Conservation (phyloP, 2,888 invertebrate species). For the Unio delphinus region DNA sequence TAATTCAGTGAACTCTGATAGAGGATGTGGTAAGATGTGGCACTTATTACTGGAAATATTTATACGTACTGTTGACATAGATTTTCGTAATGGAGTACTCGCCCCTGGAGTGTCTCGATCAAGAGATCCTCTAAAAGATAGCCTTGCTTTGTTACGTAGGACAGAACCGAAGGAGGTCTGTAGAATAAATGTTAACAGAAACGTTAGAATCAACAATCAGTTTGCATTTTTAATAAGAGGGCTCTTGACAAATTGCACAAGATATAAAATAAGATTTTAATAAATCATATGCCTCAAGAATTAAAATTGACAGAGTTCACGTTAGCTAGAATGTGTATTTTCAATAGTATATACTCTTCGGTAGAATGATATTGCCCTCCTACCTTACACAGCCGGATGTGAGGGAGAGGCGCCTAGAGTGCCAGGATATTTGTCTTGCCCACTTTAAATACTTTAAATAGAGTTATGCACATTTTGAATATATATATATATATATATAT, state of each 20-base stretch:
- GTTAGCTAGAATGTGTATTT: too few species aligned
- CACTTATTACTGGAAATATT: not conserved
- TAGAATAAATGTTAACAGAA: constrained; percentile 7
- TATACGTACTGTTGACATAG: constrained; percentile 52
- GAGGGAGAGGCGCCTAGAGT: too few species aligned
- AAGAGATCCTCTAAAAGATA: constrained; percentile 59
- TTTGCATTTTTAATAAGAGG: not conserved
- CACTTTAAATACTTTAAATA: too few species aligned
- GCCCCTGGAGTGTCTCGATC: constrained; percentile 47
- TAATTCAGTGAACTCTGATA: not conserved
- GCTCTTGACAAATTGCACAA: not conserved
- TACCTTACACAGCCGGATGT: too few species aligned
- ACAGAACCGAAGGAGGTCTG: constrained; percentile 62
- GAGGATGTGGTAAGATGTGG: not conserved
- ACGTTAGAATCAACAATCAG: not conserved
- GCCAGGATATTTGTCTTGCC: too few species aligned
- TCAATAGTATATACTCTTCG: too few species aligned
- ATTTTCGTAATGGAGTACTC: constrained; percentile 47
- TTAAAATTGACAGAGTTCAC: too few species aligned
- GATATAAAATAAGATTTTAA: not conserved
- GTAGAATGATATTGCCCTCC: too few species aligned
- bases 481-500: too few species aligned
- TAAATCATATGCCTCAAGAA: too few species aligned
- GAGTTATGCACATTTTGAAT: too few species aligned
- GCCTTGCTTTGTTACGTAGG: constrained; percentile 55